Percentiles rank a stretch among this genome's conserved stretches.
phyloP scores from a whole-genome alignment of 2,888 invertebrate genomes.

The Linnaemya vulpina region DNA sequence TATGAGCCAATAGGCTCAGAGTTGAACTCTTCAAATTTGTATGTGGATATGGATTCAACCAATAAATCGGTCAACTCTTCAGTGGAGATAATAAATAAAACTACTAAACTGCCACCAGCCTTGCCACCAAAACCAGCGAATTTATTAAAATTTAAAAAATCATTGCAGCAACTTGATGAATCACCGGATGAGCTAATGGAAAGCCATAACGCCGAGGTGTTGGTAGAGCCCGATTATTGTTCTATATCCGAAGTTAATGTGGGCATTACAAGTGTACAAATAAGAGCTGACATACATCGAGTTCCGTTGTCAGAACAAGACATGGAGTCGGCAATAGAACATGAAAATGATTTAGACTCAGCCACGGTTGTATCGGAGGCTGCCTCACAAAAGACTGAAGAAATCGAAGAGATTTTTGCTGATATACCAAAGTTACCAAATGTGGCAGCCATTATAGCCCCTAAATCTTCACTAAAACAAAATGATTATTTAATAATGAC shows the following conservation, averaged over 20 bases:
- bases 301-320: slow-evolving; percentile 75
- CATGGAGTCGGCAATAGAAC: slow-evolving; percentile 66
- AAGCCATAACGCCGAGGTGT: slow-evolving; percentile 38
- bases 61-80: slow-evolving; percentile 78
- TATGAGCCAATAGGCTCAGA: slow-evolving; percentile 87
- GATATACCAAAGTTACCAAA: slow-evolving; percentile 90
- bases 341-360: slow-evolving; percentile 73
- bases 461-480: slow-evolving; percentile 82
- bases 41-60: slow-evolving; percentile 86
- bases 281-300: slow-evolving; percentile 84
- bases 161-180: slow-evolving; percentile 77
- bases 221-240: slow-evolving; percentile 86
- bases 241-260: slow-evolving; percentile 88
- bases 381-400: slow-evolving; percentile 81
- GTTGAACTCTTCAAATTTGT: slow-evolving; percentile 84
- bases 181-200: slow-evolving; percentile 74
- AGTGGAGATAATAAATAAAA: slow-evolving; percentile 73
- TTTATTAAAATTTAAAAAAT: slow-evolving; percentile 86
- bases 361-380: slow-evolving; percentile 73
- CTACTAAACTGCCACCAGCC: slow-evolving; percentile 85
- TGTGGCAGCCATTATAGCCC: slow-evolving; percentile 89
- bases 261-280: slow-evolving; percentile 83
- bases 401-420: slow-evolving; percentile 82
- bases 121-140: slow-evolving; percentile 91
- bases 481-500: slow-evolving; percentile 73